phyloP scores from a whole-genome alignment of 2,113 vertebrate species.

The Limnothrissa miodon region DNA sequence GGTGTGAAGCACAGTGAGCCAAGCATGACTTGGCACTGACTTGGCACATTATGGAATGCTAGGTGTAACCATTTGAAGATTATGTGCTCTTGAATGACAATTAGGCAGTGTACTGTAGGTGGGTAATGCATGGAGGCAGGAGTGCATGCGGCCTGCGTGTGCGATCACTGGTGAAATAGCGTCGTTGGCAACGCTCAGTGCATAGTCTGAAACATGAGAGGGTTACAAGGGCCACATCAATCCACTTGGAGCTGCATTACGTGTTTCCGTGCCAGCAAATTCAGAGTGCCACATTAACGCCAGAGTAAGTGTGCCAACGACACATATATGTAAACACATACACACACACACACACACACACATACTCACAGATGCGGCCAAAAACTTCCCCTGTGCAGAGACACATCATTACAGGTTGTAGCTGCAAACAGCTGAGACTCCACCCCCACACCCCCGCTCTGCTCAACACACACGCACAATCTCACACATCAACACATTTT shows the following conservation, averaged over 20 bases:
- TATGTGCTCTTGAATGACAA: constrained; percentile 60
- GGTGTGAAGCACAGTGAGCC: constrained; percentile 40
- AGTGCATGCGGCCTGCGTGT: constrained; percentile 22
- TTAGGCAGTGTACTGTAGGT: constrained; percentile 52
- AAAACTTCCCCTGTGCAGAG: neutral
- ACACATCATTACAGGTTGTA: neutral
- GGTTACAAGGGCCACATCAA: neutral
- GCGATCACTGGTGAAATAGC: neutral
- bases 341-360: neutral
- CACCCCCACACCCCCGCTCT: neutral
- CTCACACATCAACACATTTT: constrained; percentile 12
- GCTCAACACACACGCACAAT: neutral
- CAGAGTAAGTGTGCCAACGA: neutral
- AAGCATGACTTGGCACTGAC: constrained; percentile 43
- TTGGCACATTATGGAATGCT: constrained; percentile 54
- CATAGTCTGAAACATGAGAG: neutral
- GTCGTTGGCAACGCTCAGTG: neutral
- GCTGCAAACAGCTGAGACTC: neutral
- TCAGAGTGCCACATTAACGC: constrained; percentile 8
- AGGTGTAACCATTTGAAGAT: constrained; percentile 63
- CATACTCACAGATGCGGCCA: neutral
- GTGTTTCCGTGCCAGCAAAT: neutral
- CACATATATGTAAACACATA: neutral
- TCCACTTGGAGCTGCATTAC: neutral
- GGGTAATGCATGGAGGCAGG: constrained; percentile 38